Conservation (phyloP, 2,888 invertebrate species). For the Euproctis similis region DNA sequence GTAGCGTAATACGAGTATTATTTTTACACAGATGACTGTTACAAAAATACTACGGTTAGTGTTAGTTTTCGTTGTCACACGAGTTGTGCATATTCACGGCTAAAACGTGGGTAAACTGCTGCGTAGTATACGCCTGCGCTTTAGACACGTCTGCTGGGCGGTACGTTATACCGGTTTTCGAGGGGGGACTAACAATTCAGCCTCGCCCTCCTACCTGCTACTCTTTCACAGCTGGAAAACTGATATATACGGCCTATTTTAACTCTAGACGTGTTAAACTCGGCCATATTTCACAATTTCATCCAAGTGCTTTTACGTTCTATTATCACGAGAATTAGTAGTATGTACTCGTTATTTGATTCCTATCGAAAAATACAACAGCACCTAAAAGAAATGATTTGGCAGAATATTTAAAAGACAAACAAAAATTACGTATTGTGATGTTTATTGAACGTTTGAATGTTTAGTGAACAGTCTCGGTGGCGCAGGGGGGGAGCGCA, state of each 20-base stretch:
- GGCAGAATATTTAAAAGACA: no score
- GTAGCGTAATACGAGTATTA: slow-evolving; percentile 6
- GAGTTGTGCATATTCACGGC: slow-evolving; percentile 49
- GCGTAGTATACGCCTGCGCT: slow-evolving; percentile 61
- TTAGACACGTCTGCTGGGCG: slow-evolving; percentile 19
- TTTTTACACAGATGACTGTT: slow-evolving; percentile 9
- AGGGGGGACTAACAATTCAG: slow-evolving; percentile 10
- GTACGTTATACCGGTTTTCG: slow-evolving; percentile 12
- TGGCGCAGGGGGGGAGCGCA: no score
- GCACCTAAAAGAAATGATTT: no score
- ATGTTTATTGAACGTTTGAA: no score
- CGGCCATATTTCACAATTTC: slow-evolving; percentile 53
- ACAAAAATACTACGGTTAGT: slow-evolving; percentile 16
- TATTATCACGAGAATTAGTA: no score
- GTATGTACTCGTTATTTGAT: no score
- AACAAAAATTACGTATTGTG: no score
- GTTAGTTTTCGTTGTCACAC: slow-evolving; percentile 17
- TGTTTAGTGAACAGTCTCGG: no score
- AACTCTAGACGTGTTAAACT: slow-evolving; percentile 58
- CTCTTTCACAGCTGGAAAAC: slow-evolving; percentile 38
- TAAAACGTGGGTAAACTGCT: slow-evolving; percentile 50
- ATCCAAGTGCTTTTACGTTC: slow-evolving; percentile 45
- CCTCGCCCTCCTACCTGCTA: slow-evolving; percentile 27
- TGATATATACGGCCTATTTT: no score
- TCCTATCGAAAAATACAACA: no score